These are phyloP conservation scores for Anguilla obscura DNA, from an alignment of 2,797 vertebrate species.

Conservation along the genomic window DNA sequence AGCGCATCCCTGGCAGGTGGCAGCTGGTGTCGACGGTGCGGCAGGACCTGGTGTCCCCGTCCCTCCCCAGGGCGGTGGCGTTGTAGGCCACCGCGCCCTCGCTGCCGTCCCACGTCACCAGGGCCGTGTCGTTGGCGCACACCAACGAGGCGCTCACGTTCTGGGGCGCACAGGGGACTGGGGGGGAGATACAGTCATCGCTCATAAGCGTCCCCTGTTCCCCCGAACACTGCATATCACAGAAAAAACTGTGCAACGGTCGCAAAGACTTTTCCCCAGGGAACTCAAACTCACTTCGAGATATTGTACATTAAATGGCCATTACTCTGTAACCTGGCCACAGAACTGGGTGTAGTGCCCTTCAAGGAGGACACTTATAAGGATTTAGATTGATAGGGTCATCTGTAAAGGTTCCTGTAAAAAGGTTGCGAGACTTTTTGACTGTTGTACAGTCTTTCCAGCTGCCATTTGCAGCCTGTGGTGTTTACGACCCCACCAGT, in stretches of 20 bases:
- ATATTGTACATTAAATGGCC: too few relatives aligned
- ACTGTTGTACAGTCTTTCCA: neutral
- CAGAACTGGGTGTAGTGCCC: neutral
- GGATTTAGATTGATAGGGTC: too few relatives aligned
- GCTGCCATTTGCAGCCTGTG: neutral
- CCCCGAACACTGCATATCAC: neutral
- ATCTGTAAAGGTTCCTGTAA: too few relatives aligned
- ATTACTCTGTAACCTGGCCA: too few relatives aligned
- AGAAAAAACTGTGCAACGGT: neutral
- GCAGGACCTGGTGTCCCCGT: slow-evolving; percentile 38
- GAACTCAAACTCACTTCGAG: neutral
- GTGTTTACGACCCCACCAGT: neutral
- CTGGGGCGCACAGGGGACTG: slow-evolving; percentile 48
- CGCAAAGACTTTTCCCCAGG: neutral
- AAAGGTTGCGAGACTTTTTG: too few relatives aligned
- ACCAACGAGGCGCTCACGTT: slow-evolving; percentile 30
- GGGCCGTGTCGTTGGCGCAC: slow-evolving; percentile 33
- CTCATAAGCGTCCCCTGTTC: neutral
- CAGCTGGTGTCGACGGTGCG: slow-evolving; percentile 39
- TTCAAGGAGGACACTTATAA: neutral
- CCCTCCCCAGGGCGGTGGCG: slow-evolving; percentile 32
- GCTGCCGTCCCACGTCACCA: slow-evolving; percentile 34
- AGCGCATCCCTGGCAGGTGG: slow-evolving; percentile 40
- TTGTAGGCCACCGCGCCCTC: slow-evolving; percentile 31
- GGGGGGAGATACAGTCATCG: neutral